phyloP scores from a whole-genome alignment of 2,888 invertebrate genomes.

The Actias luna region DNA sequence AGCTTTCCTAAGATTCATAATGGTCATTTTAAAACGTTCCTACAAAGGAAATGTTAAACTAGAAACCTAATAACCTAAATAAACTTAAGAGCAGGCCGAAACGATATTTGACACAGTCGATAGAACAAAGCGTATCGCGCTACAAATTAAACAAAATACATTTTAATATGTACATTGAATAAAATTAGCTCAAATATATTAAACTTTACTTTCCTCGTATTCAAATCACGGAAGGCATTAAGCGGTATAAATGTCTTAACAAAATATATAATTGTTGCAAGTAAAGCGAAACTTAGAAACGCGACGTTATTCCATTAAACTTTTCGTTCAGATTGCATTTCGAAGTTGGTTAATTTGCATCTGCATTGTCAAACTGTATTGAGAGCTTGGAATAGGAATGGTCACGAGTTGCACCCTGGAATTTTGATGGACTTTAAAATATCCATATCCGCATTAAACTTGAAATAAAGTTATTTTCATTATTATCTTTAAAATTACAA shows the following conservation, averaged over 20 bases:
- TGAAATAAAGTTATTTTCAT: too few species aligned
- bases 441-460: background rate
- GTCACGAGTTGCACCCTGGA: constrained; percentile 54
- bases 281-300: constrained; percentile 58
- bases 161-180: background rate
- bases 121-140: background rate
- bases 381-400: constrained; percentile 64
- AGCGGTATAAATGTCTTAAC: constrained; percentile 31
- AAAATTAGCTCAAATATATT: background rate
- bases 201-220: background rate
- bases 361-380: constrained; percentile 78
- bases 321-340: constrained; percentile 67
- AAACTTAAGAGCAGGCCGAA: background rate
- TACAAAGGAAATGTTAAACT: too few species aligned
- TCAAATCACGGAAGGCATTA: background rate
- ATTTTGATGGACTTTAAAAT: constrained; percentile 3
- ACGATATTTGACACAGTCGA: background rate
- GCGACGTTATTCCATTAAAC: constrained; percentile 64
- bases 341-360: constrained; percentile 74
- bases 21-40: too few species aligned
- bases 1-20: too few species aligned
- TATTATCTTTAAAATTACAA: too few species aligned
- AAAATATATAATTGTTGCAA: constrained; percentile 58
- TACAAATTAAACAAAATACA: background rate
- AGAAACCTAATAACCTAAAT: too few species aligned